Percentiles rank a stretch among this genome's conserved stretches.
Evolutionary conservation across 2,888 invertebrate species (phyloP).

Genomic region (Hoplodrina ambigua): DNA sequence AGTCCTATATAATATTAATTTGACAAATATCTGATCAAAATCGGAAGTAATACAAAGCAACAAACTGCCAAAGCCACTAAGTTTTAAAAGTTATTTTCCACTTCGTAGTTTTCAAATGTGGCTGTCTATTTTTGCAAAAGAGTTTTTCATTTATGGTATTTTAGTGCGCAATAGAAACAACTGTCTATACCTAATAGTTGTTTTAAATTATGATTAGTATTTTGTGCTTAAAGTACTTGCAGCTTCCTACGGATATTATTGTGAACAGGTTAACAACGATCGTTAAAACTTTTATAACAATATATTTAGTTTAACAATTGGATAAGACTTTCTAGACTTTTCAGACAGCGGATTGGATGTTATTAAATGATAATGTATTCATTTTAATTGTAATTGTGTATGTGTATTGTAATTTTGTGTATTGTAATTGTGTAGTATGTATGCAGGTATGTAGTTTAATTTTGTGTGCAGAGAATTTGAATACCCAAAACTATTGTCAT

Average conservation of each 20-base stretch:
- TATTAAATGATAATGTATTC: neutral
- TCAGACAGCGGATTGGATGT: neutral
- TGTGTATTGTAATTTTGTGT: constrained; percentile 1
- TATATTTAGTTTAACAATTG: neutral
- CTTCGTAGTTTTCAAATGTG: too few species aligned
- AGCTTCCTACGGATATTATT: neutral
- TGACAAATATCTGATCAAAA: too few species aligned
- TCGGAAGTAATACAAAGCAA: too few species aligned
- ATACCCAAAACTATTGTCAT: neutral
- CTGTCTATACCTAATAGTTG: neutral
- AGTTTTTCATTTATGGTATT: too few species aligned
- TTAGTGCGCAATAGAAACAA: too few species aligned
- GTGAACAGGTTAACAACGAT: neutral
- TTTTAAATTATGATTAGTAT: neutral
- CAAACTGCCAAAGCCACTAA: too few species aligned
- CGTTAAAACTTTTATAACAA: constrained; percentile 8
- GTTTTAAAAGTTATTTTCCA: too few species aligned
- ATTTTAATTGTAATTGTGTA: neutral
- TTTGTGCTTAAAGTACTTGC: neutral
- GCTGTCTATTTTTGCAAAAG: too few species aligned
- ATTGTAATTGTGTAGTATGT: neutral
- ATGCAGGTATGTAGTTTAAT: neutral
- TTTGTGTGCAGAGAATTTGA: constrained; percentile 7
- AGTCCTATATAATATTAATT: too few species aligned
- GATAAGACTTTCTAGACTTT: constrained; percentile 3